Evolutionary conservation across 2,113 vertebrate species (phyloP).

Genomic region (Dasypus novemcinctus): DNA sequence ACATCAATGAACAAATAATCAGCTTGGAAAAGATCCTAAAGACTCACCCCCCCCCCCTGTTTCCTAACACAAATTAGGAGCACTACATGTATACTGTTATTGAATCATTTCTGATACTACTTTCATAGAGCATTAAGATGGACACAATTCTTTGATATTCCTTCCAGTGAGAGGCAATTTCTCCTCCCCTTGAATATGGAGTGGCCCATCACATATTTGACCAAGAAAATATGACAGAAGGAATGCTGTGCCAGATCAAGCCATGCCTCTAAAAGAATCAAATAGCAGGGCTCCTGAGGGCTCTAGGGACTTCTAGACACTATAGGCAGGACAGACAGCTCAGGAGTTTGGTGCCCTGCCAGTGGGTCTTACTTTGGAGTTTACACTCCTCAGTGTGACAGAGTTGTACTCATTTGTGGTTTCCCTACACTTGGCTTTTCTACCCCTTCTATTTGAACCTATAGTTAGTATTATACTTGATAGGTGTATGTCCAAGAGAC

Average conservation of each 20-base stretch:
- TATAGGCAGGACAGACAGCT: too few species aligned
- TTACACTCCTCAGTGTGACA: too few species aligned
- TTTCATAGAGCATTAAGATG: neutral
- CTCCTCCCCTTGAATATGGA: neutral
- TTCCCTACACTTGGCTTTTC: too few species aligned
- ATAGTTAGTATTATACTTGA: too few species aligned
- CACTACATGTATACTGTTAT: neutral
- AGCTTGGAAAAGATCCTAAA: neutral
- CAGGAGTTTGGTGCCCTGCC: too few species aligned
- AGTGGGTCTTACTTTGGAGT: too few species aligned
- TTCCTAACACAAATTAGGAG: neutral
- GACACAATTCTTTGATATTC: neutral
- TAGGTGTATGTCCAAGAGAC: too few species aligned
- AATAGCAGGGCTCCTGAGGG: too few species aligned
- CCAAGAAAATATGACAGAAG: neutral
- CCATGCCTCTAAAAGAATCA: too few species aligned
- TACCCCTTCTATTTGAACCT: too few species aligned
- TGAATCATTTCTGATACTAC: neutral
- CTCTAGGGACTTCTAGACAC: too few species aligned
- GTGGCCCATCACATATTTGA: neutral
- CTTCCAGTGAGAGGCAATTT: neutral
- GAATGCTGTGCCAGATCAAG: neutral
- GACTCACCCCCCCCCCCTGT: neutral
- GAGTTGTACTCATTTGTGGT: too few species aligned
- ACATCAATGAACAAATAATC: neutral